Conservation (phyloP, 2,888 invertebrate genomes). For the Neoscelio sp. region DNA sequence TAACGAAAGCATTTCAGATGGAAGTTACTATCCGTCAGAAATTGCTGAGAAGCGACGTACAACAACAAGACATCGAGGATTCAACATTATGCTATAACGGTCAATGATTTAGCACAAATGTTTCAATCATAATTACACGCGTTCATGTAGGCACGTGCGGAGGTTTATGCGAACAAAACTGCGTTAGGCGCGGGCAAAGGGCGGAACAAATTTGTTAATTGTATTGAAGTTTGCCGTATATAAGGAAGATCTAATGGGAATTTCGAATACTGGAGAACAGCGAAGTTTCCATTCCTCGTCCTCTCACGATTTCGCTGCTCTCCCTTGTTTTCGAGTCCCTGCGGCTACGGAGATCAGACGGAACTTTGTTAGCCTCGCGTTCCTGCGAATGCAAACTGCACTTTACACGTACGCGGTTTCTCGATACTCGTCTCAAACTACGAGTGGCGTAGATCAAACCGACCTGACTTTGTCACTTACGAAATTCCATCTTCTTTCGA, state of each 20-base stretch:
- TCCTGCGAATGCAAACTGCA: conserved; percentile 58
- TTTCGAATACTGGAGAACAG: conserved; percentile 58
- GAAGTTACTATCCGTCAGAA: background rate
- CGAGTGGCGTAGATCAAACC: conserved; percentile 6
- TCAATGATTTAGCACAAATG: conserved; percentile 39
- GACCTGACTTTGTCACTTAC: conserved; percentile 50
- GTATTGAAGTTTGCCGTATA: conserved; percentile 61
- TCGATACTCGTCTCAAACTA: conserved; percentile 26
- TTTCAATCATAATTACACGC: conserved; percentile 44
- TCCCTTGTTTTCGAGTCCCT: conserved; percentile 60
- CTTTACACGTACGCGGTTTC: conserved; percentile 67
- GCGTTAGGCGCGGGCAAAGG: conserved; percentile 23
- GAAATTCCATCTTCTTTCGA: conserved; percentile 20
- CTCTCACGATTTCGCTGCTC: conserved; percentile 39
- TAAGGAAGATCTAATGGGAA: conserved; percentile 67
- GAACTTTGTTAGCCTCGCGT: conserved; percentile 59
- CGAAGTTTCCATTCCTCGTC: conserved; percentile 48
- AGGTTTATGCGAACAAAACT: background rate
- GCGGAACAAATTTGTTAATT: conserved; percentile 64
- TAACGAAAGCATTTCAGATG: conserved; percentile 18
- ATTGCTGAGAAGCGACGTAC: conserved; percentile 12
- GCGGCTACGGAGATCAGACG: conserved; percentile 62
- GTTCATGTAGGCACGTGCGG: conserved; percentile 1
- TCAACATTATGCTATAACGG: conserved; percentile 25
- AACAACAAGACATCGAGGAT: conserved; percentile 1